These are phyloP conservation scores for Chelonoidis abingdonii DNA, from an alignment of 2,113 vertebrate species.

Conservation along the genomic window DNA sequence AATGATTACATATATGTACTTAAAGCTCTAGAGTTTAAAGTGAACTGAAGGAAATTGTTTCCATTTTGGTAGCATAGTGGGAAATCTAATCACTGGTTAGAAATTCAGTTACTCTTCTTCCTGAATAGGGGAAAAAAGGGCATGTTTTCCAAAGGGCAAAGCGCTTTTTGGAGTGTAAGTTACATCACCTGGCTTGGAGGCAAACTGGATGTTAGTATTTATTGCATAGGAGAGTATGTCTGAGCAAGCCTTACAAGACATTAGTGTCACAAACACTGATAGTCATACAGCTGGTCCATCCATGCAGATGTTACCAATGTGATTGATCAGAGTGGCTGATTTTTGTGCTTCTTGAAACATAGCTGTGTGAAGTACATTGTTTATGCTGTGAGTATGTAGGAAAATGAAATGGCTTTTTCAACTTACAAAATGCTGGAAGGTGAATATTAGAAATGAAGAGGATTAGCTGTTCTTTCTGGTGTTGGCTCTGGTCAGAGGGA, in stretches of 20 bases:
- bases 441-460: background rate
- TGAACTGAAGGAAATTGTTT: background rate
- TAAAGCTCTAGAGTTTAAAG: background rate
- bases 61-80: background rate
- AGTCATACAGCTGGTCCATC: background rate
- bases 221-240: accelerated
- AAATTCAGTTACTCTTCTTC: background rate
- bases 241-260: background rate
- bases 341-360: background rate
- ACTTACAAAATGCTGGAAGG: background rate
- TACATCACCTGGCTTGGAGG: background rate
- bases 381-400: background rate
- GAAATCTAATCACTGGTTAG: background rate
- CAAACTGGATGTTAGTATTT: background rate
- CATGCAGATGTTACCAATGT: accelerated
- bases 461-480: background rate
- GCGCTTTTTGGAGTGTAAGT: background rate
- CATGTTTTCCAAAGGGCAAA: background rate
- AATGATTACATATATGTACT: background rate
- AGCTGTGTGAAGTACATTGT: background rate
- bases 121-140: background rate
- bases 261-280: background rate
- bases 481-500: background rate
- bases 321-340: background rate
- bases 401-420: background rate